Conservation (phyloP, 2,888 invertebrate genomes). For the Caenorhabditis auriculariae region DNA sequence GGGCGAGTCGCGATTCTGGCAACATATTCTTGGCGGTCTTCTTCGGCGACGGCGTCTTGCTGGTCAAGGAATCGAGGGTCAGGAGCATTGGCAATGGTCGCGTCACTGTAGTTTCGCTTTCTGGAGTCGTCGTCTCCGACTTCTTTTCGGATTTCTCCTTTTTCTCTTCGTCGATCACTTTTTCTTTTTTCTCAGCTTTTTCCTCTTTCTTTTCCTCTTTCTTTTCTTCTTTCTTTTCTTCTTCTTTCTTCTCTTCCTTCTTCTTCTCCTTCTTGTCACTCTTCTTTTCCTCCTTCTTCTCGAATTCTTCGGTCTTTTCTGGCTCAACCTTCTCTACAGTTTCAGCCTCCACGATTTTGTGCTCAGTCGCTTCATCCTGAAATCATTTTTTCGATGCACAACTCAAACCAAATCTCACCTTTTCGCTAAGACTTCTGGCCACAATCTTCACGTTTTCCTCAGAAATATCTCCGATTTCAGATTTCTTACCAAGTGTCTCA, state of each 20-base stretch:
- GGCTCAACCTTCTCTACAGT: conserved; percentile 5
- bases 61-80: no score
- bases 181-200: conserved; percentile 6
- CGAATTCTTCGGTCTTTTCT: conserved; percentile 4
- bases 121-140: background rate
- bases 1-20: conserved; percentile 7
- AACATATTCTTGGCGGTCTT: conserved; percentile 2
- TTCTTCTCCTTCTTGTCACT: background rate
- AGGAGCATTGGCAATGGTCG: no score
- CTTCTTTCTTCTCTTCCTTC: conserved; percentile 1
- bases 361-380: no score
- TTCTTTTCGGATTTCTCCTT: background rate
- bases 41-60: background rate
- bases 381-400: no score
- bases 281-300: background rate
- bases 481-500: no score
- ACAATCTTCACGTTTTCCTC: no score
- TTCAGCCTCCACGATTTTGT: background rate
- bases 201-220: conserved; percentile 4
- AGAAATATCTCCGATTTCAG: no score
- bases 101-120: no score
- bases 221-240: conserved; percentile 7
- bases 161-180: conserved; percentile 10
- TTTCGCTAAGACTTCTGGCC: conserved; percentile 3
- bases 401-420: no score